Evolutionary conservation across 2,888 invertebrate species (phyloP), one percentile per base, ranked within the genome.

Genomic region (Tortricodes alternella): DNA sequence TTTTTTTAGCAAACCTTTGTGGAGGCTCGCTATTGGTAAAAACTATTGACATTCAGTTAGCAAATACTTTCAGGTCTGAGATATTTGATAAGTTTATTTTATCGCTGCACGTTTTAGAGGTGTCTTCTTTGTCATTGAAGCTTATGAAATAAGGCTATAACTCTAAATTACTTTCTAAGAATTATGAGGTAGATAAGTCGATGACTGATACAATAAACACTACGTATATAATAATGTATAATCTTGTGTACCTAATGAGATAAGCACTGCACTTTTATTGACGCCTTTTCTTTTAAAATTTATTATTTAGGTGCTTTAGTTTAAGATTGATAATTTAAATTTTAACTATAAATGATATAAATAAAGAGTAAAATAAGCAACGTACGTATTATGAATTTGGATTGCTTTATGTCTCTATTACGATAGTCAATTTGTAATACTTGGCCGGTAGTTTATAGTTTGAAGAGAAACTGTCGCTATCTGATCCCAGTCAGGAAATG

Each of bases 401-500:
- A n/a, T 11, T 7, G 21, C 7, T n/a, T 15, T n/a, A 29, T 19
- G 44, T 44, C 19, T 19, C 16, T 24, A 44, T 19, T 19, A 24
- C 24, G 23, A 16, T 49, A 19, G 11, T 50, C 8, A 44, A 56
- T 41, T 43, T 29, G 49, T 39, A 53, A 46, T 38, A 18, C 34
- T 15, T 21, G 15, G 35, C 29, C 27, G 38, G 49, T 21, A 34
- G 32, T 46, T 46, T 46, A 21, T 46, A 35, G 48, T 48, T 48
- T 29, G 15, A 39, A 41, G 48, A 43, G 55, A 53, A 48, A 51
- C 50, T 32, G 35, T 34, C 44, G 52, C 49, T 43, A 56, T 61
- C 46, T 48, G 60, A 60, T 62, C 43, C 51, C 55, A 57, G 53
- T 52, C 61, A 66, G 66, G 65, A 66, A 64, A 63, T 63, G 62